Conservation (phyloP, 2,797 vertebrate species). For the Amblyopsis hoosieri region DNA sequence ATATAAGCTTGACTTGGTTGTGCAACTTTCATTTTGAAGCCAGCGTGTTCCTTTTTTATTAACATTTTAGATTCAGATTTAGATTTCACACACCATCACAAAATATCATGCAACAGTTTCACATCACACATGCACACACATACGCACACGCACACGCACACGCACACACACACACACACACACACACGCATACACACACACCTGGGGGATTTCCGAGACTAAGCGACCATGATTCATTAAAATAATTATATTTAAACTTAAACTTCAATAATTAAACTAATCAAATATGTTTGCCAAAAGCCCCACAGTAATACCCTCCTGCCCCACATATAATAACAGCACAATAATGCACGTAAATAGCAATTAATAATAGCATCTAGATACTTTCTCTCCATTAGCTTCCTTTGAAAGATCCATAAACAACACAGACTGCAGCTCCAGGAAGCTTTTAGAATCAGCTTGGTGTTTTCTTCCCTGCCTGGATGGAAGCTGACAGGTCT, state of each 20-base stretch:
- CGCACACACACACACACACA: neutral
- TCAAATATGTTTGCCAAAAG: slow-evolving; percentile 10
- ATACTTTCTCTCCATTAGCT: slow-evolving; percentile 71
- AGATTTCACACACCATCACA: slow-evolving; percentile 7
- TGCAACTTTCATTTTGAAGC: no score
- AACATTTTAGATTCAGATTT: slow-evolving; percentile 26
- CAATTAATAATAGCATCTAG: slow-evolving; percentile 32
- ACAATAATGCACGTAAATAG: slow-evolving; percentile 2
- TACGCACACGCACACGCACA: slow-evolving; percentile 15
- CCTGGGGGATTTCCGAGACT: slow-evolving; percentile 66
- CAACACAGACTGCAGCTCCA: slow-evolving; percentile 25
- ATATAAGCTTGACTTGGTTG: no score
- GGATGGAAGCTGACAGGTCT: slow-evolving; percentile 50
- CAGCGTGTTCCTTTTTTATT: slow-evolving; percentile 22
- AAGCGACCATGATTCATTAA: slow-evolving; percentile 55
- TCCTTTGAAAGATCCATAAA: slow-evolving; percentile 68
- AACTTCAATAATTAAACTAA: slow-evolving; percentile 37
- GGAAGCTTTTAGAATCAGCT: slow-evolving; percentile 58
- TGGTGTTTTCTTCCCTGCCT: slow-evolving; percentile 63
- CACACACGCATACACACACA: slow-evolving; percentile 12
- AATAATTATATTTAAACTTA: slow-evolving; percentile 32
- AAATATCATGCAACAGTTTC: neutral
- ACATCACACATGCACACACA: slow-evolving; percentile 21
- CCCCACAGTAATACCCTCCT: slow-evolving; percentile 5
- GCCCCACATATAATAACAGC: slow-evolving; percentile 3